Base-by-base conservation (phyloP, 1,140 invertebrate genomes). In the Diachasmimorpha longicaudata region DNA sequence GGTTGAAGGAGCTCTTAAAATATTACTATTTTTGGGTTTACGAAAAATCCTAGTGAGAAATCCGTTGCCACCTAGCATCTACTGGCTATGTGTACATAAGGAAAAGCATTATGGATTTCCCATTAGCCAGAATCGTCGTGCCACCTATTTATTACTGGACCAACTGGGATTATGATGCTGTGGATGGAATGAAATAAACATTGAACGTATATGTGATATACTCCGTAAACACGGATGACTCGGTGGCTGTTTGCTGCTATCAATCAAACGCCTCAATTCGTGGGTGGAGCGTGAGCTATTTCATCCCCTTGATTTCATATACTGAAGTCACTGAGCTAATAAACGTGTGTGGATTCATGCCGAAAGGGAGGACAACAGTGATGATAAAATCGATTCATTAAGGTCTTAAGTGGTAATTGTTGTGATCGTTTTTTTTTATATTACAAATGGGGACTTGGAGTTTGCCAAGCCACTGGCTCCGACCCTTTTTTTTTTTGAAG, bases 121-220 rank as follows among this genome's bases (percentile, higher is more conserved):
- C 66, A 68, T 68, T 68, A 68, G 36, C 36, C 36, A 14, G 8
- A 23, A 14, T 37, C 66, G n/a, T 1, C 66, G n/a, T 14, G 25
- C 39, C 36, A 68, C 36, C 25, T 39, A 68, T 68, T 68, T 68
- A 68, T 68, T 68, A 68, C 66, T 37, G 36, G 58, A 63, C 58
- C 58, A 63, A 63, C 58, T 63, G 58, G 58, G 58, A 63, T 25
- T 63, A 63, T 25, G 14, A 63, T 63, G 21, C 58, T 5, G 58
- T 23, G 36, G 14, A 39, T 16, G 36, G 36, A 68, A 36, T 36
- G 31, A 14, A 19, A 39, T 14, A 36, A 39, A 68, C 5, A 68
- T 39, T 16, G 66, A 68, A 13, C n/a, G 31, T 16, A 39, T 68
- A 36, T 37, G 36, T 14, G 21, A 5, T 4, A 42, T 42, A 68